Evolutionary conservation across 2,888 invertebrate species (phyloP).

Genomic region (Eupithecia vulgata): DNA sequence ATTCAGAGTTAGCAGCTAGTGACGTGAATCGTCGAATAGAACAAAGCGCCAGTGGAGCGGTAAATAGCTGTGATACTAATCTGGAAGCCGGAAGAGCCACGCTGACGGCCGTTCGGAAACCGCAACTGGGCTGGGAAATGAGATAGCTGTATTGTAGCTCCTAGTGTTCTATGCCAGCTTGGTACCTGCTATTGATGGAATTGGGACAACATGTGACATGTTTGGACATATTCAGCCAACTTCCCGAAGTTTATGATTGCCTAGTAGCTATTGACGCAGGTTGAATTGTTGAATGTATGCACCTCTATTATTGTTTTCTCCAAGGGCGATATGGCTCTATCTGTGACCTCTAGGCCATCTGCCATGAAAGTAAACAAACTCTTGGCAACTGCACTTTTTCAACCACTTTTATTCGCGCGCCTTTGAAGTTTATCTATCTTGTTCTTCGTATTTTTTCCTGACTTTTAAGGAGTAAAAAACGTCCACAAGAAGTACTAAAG

Average conservation of each 20-base stretch:
- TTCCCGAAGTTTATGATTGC: constrained; percentile 30
- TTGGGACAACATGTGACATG: constrained; percentile 55
- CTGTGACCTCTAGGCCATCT: neutral
- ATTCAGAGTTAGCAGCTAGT: constrained; percentile 38
- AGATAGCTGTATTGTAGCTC: constrained; percentile 77
- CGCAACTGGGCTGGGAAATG: constrained; percentile 83
- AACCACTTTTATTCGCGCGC: neutral
- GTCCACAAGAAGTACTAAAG: constrained; percentile 41
- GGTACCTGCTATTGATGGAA: constrained; percentile 63
- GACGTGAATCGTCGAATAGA: constrained; percentile 65
- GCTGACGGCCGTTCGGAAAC: constrained; percentile 80
- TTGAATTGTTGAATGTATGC: constrained; percentile 37
- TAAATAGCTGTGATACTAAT: constrained; percentile 81
- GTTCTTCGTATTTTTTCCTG: constrained; percentile 20
- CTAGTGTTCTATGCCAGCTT: constrained; percentile 60
- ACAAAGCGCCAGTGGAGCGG: constrained; percentile 74
- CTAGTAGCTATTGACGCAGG: constrained; percentile 51
- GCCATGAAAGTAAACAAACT: neutral
- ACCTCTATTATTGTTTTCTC: neutral
- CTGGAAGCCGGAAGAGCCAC: constrained; percentile 79
- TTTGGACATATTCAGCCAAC: constrained; percentile 25
- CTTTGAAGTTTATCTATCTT: constrained; percentile 39
- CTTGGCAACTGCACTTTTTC: neutral
- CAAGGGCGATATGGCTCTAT: neutral
- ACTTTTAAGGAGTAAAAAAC: constrained; percentile 23